phyloP scores from a whole-genome alignment of 2,113 vertebrate genomes.

The Pyrgilauda ruficollis region DNA sequence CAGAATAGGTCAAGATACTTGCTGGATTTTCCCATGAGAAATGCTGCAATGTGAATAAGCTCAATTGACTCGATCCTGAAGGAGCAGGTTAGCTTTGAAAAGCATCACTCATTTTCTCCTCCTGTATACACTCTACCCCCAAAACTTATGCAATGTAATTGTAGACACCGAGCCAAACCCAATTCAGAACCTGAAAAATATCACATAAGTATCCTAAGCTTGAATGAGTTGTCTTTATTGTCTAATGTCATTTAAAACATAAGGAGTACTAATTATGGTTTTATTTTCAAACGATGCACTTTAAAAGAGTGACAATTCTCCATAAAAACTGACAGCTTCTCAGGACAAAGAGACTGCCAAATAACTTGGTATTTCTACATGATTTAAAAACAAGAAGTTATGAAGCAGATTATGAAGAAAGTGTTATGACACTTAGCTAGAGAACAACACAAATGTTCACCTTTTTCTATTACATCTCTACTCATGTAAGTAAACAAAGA shows the following conservation, averaged over 20 bases:
- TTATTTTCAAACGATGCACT: constrained; percentile 1
- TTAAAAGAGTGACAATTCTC: constrained; percentile 19
- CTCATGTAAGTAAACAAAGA: not conserved
- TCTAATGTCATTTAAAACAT: constrained; percentile 34
- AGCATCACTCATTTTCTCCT: constrained; percentile 29
- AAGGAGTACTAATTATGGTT: constrained; percentile 48
- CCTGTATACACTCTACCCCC: not conserved
- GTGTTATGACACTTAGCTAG: not conserved
- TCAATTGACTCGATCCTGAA: constrained; percentile 38
- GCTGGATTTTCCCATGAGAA: constrained; percentile 65
- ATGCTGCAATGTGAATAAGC: constrained; percentile 28
- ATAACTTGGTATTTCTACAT: not conserved
- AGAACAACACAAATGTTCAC: not conserved
- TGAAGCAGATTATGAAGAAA: not conserved
- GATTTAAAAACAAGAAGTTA: not conserved
- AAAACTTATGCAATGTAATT: constrained; percentile 11
- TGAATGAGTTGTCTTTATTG: constrained; percentile 34
- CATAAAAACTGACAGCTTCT: constrained; percentile 19
- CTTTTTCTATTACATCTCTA: not conserved
- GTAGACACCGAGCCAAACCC: not conserved
- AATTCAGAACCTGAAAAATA: constrained; percentile 37
- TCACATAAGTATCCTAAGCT: not conserved
- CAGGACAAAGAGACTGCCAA: not conserved
- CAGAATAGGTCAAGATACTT: constrained; percentile 56
- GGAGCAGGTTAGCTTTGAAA: constrained; percentile 50